Base-by-base conservation (phyloP, 2,113 vertebrate species). In the Muntiacus reevesi region DNA sequence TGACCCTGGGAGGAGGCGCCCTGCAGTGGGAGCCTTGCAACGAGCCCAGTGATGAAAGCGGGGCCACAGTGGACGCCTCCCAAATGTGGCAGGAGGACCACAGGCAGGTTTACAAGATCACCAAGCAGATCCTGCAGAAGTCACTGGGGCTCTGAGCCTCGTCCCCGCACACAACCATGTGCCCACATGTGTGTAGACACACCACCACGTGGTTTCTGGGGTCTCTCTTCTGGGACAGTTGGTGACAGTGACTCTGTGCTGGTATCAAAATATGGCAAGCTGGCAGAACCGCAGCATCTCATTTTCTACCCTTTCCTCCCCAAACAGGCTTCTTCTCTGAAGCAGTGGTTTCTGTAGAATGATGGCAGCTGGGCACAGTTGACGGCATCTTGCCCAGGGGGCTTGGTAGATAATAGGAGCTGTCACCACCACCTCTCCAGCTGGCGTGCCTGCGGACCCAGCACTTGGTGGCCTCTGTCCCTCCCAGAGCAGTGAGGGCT, bases 71-170 rank as follows among this genome's bases (percentile, higher is more conserved):
- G 3, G 99, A 99, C 0, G 99, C 99, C 7, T 99, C 99, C 10
- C 99, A 99, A 94, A 99, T 99, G 99, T 99, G 99, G 99, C 99
- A 99, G 0, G 99, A 99, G 36, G 99, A 99, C 98, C 96, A 99
- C 40, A 99, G 99, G 86, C 99, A 99, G 78, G 99, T 99, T 81
- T 99, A 99, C 98, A 99, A 92, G 97, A 99, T 99, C 5, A 99
- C 99, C 97, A 99, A 99, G 98, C 99, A 99, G 98, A 99, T 99
- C 0, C 99, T 99, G 11, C 99, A 99, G 98, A 99, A 99, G 99
- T 99, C 99, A 7, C 99, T 99, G 8, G 99, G 99, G 95, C 99
- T 99, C 82, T 99, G 98, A 96, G 57, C 79, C 14, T 17, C 0
- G 0, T 6, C 67, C 43, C n/a, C 3, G 0, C 1, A 3, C 27